Percentiles rank a stretch among this genome's conserved stretches.
phyloP scores from a whole-genome alignment of 2,113 vertebrate genomes.

The Anser brachyrhynchus region DNA sequence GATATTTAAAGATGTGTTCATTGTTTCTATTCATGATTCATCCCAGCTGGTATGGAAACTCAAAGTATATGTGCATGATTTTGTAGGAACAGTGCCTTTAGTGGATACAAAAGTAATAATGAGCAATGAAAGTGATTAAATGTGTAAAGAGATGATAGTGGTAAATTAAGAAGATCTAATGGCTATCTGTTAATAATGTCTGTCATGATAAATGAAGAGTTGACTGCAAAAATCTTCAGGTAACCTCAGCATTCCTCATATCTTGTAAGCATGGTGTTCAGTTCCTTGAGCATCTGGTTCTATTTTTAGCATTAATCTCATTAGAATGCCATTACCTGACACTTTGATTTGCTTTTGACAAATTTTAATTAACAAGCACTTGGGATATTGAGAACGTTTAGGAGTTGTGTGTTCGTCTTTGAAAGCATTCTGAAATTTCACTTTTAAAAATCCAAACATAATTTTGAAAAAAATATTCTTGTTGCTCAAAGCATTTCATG shows the following conservation, averaged over 20 bases:
- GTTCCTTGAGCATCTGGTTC: not conserved
- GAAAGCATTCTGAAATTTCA: not conserved
- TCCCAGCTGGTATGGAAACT: not conserved
- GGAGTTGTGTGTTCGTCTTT: not conserved
- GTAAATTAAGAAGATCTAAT: not conserved
- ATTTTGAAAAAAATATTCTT: not conserved
- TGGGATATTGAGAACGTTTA: not conserved
- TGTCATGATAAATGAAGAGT: not conserved
- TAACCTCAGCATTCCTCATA: not conserved
- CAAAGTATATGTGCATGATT: accelerated
- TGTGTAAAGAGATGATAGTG: not conserved
- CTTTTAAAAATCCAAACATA: not conserved
- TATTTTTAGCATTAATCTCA: not conserved
- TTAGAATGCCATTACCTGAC: not conserved
- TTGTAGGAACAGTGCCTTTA: not conserved
- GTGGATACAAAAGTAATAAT: not conserved
- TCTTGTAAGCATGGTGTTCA: not conserved
- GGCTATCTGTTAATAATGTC: not conserved
- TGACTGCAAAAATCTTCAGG: not conserved
- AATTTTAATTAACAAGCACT: not conserved
- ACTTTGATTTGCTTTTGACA: not conserved
- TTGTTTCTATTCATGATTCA: not conserved
- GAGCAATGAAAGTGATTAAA: accelerated
- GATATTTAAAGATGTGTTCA: not conserved
- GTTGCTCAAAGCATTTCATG: not conserved